Evolutionary conservation across 2,888 invertebrate genomes (phyloP), one percentile per base, ranked within the genome.

Genomic region (Octonoba sinensis): DNA sequence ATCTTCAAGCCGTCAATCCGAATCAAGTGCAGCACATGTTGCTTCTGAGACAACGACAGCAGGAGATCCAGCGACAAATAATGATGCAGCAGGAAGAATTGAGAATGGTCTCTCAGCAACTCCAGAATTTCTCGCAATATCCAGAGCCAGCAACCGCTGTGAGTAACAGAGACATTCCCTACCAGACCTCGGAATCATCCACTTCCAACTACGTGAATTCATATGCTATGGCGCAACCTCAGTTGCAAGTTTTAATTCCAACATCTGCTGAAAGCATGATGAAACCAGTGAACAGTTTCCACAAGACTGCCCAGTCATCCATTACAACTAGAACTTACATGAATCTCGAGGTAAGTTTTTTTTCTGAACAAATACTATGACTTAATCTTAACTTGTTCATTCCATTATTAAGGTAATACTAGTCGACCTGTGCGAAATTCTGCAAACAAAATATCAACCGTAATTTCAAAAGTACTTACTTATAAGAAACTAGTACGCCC

Each of bases 31-130:
- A 36, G 36, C 44, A 44, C 1, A 36, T n/a, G n/a, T 20, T 46
- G 46, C 46, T 46, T 8, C n/a, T 46, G 15, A n/a, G 44, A 4
- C 13, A 8, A 18, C 62, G 20, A 3, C 44, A 62, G 20, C 18
- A 44, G 8, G 44, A 62, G 13, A n/a, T 96, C 82, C 95, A 96
- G 87, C 93, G 94, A 86, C 91, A 95, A 87, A 95, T 96, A 82
- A 92, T 93, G 70, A 92, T 93, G 85, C 95, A 96, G 87, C 95
- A 96, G 87, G 95, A 95, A 86, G 95, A 96, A 88, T 89, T 96
- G 85, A 91, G 94, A 59, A 91, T 93, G 85, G 94, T 96, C 0
- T 95, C 95, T n/a, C 95, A 96, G 87, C 95, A 96, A 87, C 89
- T 96, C 12, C 60, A 71, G 60, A 47, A 71, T 24, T 82, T 16